Conservation (phyloP, 2,888 invertebrate species). For the Ptychoptera albimana region DNA sequence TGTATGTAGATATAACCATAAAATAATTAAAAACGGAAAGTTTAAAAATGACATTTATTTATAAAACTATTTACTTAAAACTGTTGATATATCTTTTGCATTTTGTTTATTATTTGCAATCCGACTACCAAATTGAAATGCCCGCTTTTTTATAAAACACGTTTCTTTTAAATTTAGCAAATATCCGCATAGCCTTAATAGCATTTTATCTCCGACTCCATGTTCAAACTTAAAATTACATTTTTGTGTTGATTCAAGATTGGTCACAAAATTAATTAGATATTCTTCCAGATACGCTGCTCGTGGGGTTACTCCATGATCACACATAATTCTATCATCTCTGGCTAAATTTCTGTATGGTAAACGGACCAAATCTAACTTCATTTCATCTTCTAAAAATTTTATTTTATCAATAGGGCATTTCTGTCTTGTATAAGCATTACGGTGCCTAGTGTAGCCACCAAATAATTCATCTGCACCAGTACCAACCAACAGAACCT, state of each 20-base stretch:
- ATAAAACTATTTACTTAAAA: not conserved
- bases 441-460: conserved; percentile 81
- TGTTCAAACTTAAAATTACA: conserved; percentile 33
- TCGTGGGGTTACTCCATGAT: conserved; percentile 72
- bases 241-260: conserved; percentile 45
- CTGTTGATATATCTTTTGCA: conserved; percentile 55
- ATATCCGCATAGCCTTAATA: conserved; percentile 59
- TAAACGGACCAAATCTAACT: conserved; percentile 70
- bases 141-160: conserved; percentile 68
- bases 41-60: too few relatives aligned
- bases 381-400: conserved; percentile 44
- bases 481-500: conserved; percentile 76
- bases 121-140: conserved; percentile 92
- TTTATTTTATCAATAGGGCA: conserved; percentile 21
- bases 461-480: conserved; percentile 97
- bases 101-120: conserved; percentile 87
- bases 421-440: conserved; percentile 39
- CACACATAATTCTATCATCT: conserved; percentile 84
- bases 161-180: conserved; percentile 46
- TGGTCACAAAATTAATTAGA: conserved; percentile 44
- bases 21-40: too few relatives aligned
- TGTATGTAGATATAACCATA: too few relatives aligned
- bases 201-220: conserved; percentile 86
- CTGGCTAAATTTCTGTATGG: conserved; percentile 82
- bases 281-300: conserved; percentile 66